phyloP scores from a whole-genome alignment of 2,888 invertebrate genomes.

The Entomobrya multifasciata region DNA sequence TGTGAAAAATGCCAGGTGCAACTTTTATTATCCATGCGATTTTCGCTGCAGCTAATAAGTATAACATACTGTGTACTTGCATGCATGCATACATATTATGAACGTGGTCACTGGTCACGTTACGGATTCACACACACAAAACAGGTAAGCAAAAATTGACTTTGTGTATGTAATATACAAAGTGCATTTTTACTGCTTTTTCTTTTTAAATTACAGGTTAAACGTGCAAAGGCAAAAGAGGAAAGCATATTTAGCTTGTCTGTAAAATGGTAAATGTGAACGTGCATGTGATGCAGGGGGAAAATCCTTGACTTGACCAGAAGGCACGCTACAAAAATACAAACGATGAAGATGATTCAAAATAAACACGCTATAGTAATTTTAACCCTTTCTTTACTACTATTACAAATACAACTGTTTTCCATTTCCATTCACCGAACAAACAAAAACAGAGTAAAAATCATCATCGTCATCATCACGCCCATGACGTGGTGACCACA shows the following conservation, averaged over 20 bases:
- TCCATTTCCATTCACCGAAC: background rate
- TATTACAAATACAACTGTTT: background rate
- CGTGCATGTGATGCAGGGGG: background rate
- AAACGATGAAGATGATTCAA: too few species aligned
- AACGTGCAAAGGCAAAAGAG: background rate
- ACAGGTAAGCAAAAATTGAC: too few species aligned
- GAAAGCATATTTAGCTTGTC: background rate
- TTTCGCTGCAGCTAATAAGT: background rate
- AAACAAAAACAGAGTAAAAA: background rate
- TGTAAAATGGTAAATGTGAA: too few species aligned
- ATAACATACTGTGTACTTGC: background rate
- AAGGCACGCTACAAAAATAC: slow-evolving; percentile 4
- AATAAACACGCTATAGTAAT: background rate
- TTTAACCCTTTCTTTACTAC: slow-evolving; percentile 29
- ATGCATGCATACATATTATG: background rate
- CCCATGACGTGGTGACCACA: slow-evolving; percentile 27
- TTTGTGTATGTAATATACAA: background rate
- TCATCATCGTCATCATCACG: background rate
- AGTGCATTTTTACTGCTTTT: slow-evolving; percentile 35
- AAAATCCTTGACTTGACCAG: slow-evolving; percentile 35
- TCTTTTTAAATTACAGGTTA: slow-evolving; percentile 42
- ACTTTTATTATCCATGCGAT: background rate
- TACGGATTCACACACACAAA: background rate
- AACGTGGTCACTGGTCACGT: background rate
- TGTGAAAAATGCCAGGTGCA: slow-evolving; percentile 40